These are phyloP conservation scores for Prosapia bicincta DNA, from an alignment of 2,888 invertebrate species.

Conservation along the genomic window DNA sequence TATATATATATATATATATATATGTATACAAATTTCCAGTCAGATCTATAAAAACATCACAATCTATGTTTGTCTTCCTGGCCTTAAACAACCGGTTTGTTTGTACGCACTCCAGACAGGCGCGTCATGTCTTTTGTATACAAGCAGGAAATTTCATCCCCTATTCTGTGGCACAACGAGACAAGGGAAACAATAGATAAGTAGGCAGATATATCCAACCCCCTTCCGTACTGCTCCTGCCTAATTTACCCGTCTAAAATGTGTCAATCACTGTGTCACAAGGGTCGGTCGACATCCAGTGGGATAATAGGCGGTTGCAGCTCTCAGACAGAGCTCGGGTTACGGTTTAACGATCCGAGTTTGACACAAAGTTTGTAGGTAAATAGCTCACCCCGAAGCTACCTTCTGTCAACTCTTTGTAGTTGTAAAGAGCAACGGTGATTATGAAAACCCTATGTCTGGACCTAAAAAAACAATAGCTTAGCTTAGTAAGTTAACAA, in stretches of 20 bases:
- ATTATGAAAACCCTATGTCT: too few relatives aligned
- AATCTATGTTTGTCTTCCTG: background rate
- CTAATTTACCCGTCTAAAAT: slow-evolving; percentile 26
- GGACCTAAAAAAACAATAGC: too few relatives aligned
- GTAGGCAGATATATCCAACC: slow-evolving; percentile 20
- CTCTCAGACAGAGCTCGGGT: background rate
- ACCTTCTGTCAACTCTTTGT: too few relatives aligned
- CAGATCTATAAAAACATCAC: background rate
- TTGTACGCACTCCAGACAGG: background rate
- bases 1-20: too few relatives aligned
- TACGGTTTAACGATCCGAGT: background rate
- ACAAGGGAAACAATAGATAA: slow-evolving; percentile 19
- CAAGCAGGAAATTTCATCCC: background rate
- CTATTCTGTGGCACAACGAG: slow-evolving; percentile 4
- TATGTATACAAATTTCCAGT: too few relatives aligned
- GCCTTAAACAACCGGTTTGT: background rate
- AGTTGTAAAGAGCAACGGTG: too few relatives aligned
- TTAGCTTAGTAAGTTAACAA: too few relatives aligned
- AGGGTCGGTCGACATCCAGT: background rate
- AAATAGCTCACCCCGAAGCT: too few relatives aligned
- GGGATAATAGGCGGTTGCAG: background rate
- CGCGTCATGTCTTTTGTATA: background rate
- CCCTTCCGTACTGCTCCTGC: background rate
- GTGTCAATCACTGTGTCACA: slow-evolving; percentile 9
- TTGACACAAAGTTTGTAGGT: too few relatives aligned